Percentiles rank a stretch among this genome's conserved stretches.
Evolutionary conservation across 92 coral and sea anemone species (phyloP).

Genomic region (Metridium senile): DNA sequence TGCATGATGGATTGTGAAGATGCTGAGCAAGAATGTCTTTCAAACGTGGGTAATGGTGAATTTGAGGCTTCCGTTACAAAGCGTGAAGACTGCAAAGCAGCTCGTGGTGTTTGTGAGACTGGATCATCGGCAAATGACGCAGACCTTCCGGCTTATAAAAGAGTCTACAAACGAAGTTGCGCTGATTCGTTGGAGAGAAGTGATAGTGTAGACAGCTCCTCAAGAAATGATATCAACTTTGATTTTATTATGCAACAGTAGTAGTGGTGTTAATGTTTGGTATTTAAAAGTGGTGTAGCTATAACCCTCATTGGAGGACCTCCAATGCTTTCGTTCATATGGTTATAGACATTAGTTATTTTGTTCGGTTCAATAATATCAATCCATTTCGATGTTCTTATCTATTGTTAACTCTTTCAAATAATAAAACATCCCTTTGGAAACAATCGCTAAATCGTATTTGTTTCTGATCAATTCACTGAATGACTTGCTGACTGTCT

Average conservation of each 20-base stretch:
- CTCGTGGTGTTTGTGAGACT: neutral
- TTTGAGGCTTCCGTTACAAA: neutral
- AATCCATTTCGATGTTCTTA: no score
- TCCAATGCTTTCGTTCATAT: no score
- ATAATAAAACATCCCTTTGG: no score
- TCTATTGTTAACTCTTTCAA: no score
- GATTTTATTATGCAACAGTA: conserved; percentile 17
- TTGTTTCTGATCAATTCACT: no score
- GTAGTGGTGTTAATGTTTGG: neutral
- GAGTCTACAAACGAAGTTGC: conserved; percentile 9
- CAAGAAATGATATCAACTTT: neutral
- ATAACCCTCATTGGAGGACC: no score
- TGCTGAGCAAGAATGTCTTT: neutral
- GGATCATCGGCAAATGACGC: neutral
- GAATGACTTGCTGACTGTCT: no score
- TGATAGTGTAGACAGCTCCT: neutral
- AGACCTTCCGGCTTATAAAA: conserved; percentile 18
- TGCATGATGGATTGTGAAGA: conserved; percentile 27
- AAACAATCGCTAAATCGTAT: no score
- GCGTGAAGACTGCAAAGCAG: neutral
- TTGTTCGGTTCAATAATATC: no score
- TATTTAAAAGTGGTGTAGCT: no score
- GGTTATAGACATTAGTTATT: no score
- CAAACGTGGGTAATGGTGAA: neutral
- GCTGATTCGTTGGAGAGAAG: neutral